These are phyloP conservation scores for Leptodirus hochenwartii DNA, from an alignment of 2,888 invertebrate genomes.

Conservation along the genomic window DNA sequence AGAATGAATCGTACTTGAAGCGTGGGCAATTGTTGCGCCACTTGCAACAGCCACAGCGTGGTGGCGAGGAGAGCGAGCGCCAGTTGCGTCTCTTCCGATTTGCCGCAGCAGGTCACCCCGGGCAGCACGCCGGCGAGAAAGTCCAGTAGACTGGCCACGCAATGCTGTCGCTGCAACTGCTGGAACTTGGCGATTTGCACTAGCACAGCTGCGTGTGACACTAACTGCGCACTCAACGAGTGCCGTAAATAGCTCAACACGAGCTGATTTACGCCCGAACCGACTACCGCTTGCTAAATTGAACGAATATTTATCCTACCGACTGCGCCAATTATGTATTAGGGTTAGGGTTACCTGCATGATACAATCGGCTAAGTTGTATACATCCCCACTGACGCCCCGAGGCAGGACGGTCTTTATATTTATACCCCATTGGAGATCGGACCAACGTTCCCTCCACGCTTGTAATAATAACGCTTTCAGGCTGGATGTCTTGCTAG, in stretches of 20 bases:
- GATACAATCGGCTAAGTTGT: conserved; percentile 82
- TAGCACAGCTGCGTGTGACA: conserved; percentile 79
- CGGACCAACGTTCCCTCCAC: conserved; percentile 92
- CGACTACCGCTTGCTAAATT: conserved; percentile 89
- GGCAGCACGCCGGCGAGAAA: conserved; percentile 53
- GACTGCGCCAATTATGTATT: too few species aligned
- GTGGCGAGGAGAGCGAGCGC: conserved; percentile 68
- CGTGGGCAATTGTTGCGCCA: conserved; percentile 27
- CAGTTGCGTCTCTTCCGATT: conserved; percentile 74
- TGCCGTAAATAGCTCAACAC: conserved; percentile 86
- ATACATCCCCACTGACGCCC: conserved; percentile 88
- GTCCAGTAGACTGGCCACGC: conserved; percentile 69
- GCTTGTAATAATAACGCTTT: conserved; percentile 68
- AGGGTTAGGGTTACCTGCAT: too few species aligned
- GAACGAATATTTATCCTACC: too few species aligned
- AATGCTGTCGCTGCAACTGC: conserved; percentile 64
- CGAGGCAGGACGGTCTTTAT: conserved; percentile 80
- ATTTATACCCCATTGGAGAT: conserved; percentile 90
- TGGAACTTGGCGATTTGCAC: conserved; percentile 80
- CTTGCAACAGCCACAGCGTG: conserved; percentile 64
- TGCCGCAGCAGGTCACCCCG: conserved; percentile 51
- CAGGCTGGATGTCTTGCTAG: conserved; percentile 64
- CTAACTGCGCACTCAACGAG: conserved; percentile 75
- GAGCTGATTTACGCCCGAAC: conserved; percentile 79
- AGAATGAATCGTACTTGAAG: too few species aligned